Evolutionary conservation across 2,797 vertebrate genomes (phyloP).

Genomic region (Coranthus polyacanthus): DNA sequence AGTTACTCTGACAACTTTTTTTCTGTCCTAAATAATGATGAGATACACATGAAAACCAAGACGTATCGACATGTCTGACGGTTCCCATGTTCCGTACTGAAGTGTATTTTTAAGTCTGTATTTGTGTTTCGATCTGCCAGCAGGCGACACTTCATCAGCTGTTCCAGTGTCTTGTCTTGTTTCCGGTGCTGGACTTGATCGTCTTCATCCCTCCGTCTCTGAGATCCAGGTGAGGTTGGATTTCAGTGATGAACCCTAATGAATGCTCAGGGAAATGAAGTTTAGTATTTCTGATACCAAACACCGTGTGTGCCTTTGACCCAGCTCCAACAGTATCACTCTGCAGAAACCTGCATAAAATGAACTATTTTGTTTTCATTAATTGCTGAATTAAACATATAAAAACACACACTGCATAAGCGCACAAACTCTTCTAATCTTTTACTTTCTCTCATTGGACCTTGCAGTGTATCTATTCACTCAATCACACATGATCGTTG

Average conservation of each 20-base stretch:
- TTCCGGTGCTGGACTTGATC: background rate
- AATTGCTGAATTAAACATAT: background rate
- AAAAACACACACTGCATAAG: conserved; percentile 1
- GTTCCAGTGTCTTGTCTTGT: conserved; percentile 5
- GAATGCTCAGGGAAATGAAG: conserved; percentile 61
- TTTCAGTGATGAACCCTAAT: conserved; percentile 49
- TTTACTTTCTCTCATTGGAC: background rate
- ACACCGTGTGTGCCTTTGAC: conserved; percentile 17
- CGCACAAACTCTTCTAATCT: background rate
- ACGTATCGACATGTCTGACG: too few relatives aligned
- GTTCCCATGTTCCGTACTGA: background rate
- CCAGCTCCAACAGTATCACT: conserved; percentile 10
- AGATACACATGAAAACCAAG: too few relatives aligned
- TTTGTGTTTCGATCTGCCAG: conserved; percentile 16
- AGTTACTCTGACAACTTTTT: too few relatives aligned
- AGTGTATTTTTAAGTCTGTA: too few relatives aligned
- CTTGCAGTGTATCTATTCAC: background rate
- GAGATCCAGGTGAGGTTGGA: conserved; percentile 31
- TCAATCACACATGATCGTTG: conserved; percentile 9
- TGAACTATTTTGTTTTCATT: background rate
- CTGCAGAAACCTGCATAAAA: background rate
- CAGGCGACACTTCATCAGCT: conserved; percentile 8
- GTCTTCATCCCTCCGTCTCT: background rate
- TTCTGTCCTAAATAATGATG: too few relatives aligned
- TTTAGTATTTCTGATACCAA: conserved; percentile 35